Evolutionary conservation across 2,888 invertebrate species (phyloP).

Genomic region (Camptogramma bilineatum): DNA sequence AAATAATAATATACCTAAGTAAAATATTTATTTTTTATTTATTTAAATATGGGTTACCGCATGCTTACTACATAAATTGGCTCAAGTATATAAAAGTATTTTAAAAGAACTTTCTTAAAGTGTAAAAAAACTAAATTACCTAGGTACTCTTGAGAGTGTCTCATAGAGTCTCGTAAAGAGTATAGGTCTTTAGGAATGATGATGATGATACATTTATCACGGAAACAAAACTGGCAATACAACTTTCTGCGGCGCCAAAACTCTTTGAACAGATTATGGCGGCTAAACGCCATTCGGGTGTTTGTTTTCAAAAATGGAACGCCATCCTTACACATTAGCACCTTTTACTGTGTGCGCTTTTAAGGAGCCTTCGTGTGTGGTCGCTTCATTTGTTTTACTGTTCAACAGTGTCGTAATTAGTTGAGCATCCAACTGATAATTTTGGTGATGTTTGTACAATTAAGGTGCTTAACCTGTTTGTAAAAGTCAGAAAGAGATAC

Average conservation of each 20-base stretch:
- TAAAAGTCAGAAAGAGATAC: too few relatives aligned
- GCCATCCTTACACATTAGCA: conserved; percentile 80
- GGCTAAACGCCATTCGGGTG: conserved; percentile 68
- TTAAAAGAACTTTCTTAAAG: too few relatives aligned
- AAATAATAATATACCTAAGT: too few relatives aligned
- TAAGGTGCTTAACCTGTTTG: conserved; percentile 2
- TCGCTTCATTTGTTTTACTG: conserved; percentile 57
- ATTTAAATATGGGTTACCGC: too few relatives aligned
- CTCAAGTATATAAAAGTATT: too few relatives aligned
- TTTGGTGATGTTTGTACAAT: conserved; percentile 34
- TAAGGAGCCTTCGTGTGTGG: conserved; percentile 77
- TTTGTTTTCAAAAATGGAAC: conserved; percentile 78
- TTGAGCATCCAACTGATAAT: conserved; percentile 32
- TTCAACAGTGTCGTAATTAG: conserved; percentile 52
- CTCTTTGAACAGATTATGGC: conserved; percentile 74
- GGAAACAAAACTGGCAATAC: neutral
- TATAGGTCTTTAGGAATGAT: neutral
- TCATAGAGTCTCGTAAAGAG: too few relatives aligned
- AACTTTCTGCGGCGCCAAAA: conserved; percentile 63
- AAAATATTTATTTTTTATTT: too few relatives aligned
- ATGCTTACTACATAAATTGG: too few relatives aligned
- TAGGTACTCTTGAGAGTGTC: too few relatives aligned
- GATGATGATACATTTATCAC: neutral
- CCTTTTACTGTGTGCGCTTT: conserved; percentile 80
- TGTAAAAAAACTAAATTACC: too few relatives aligned